Evolutionary conservation across 2,113 vertebrate genomes (phyloP), one percentile per base, ranked within the genome.

Genomic region (Limanda limanda): DNA sequence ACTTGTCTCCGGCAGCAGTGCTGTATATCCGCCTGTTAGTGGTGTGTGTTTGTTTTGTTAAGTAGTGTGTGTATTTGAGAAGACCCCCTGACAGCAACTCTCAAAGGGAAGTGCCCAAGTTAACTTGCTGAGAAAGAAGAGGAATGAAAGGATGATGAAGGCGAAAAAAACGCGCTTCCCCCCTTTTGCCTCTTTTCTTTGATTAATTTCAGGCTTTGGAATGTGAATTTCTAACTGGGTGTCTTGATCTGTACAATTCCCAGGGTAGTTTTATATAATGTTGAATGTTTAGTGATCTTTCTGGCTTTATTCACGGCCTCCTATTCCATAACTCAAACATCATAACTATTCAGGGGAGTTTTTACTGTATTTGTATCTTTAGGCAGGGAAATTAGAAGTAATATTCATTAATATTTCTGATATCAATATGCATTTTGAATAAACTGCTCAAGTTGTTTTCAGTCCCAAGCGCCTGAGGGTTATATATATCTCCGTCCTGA

Each of bases 81-180:
- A 81, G 65, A 76, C 24, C 31, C 45, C 40, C 40, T 63, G 78
- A 81, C 72, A 84, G 71, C 12, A 74, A 73, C 72, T 82, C 84
- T 68, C 70, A 66, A 15, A 15, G 51, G 76, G 78, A 84, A 80
- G 55, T 74, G 51, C 76, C 55, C 52, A 61, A 70, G 58, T 77
- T 59, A 47, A 75, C 76, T 78, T 54, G 8, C 64, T 66, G 70
- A 78, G 57, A 42, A 25, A 55, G 40, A 79, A 63, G 42, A 31
- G 15, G 48, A 77, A 68, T 69, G 42, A 85, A 73, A 74, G 12
- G 18, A 24, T 24, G 15, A 56, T 55, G 69, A 54, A 31, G 31
- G 6, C 27, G 70, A 77, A 71, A 84, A 27, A 24, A 17, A 21
- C 21, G 66, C 8, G 14, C 42, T 69, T 31, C 31, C 6, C 37